phyloP scores from a whole-genome alignment of 2,888 invertebrate genomes.

The Aleiodes leptofemur region DNA sequence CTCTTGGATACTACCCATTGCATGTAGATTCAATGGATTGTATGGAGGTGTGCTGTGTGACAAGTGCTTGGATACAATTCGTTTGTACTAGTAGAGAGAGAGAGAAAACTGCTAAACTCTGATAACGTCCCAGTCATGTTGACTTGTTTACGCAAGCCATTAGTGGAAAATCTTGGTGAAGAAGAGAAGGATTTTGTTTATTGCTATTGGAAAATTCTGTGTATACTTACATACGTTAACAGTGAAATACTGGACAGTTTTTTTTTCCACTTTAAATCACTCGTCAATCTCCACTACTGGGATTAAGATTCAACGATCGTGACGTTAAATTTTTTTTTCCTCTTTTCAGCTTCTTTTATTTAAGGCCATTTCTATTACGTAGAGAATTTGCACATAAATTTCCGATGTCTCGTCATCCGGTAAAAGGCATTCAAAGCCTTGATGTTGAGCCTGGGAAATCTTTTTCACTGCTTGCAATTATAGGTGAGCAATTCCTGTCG shows the following conservation, averaged over 20 bases:
- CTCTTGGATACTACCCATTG: slow-evolving; percentile 22
- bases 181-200: slow-evolving; percentile 14
- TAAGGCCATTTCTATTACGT: not conserved
- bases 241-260: not conserved
- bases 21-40: slow-evolving; percentile 17
- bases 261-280: not conserved
- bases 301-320: too few species aligned
- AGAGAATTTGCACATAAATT: too few species aligned
- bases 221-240: slow-evolving; percentile 33
- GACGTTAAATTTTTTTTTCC: too few species aligned
- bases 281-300: not conserved
- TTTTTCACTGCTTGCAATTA: not conserved
- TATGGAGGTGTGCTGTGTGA: slow-evolving; percentile 23
- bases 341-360: not conserved
- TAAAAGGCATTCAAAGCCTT: not conserved
- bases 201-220: slow-evolving; percentile 5
- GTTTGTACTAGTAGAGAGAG: slow-evolving; percentile 20
- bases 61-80: slow-evolving; percentile 10
- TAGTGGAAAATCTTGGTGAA: slow-evolving; percentile 29
- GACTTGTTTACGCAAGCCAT: slow-evolving; percentile 50
- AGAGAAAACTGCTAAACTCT: slow-evolving; percentile 28
- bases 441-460: not conserved
- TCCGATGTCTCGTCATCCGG: not conserved
- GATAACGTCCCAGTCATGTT: slow-evolving; percentile 42
- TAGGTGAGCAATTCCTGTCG: not conserved